Evolutionary conservation across 2,797 vertebrate genomes (phyloP), one percentile per base, ranked within the genome.

Genomic region (Pelobates cultripes): DNA sequence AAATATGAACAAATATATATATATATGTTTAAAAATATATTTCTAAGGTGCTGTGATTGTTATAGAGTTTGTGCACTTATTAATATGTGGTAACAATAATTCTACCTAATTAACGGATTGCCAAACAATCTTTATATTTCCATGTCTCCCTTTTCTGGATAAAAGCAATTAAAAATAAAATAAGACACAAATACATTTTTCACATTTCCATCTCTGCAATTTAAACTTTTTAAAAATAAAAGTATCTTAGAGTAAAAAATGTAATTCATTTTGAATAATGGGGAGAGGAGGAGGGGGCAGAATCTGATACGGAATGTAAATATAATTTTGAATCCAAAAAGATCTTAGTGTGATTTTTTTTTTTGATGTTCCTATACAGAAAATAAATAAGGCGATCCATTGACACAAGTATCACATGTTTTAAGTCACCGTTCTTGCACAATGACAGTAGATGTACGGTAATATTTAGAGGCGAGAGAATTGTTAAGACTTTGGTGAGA

Each of bases 21-120:
- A 78, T 41, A 63, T 75, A 70, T 57, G 79, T 75, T 79, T 75
- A 75, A 76, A 80, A 69, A 78, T 73, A 71, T 79, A 75, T 84
- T 75, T 79, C 45, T 47, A 55, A 43, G 57, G 47, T 82, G 68
- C 57, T 74, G 7, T 79, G 64, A 80, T 76, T 75, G 70, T 77
- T 78, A 64, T 60, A 78, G 73, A 81, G 81, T 60, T 79, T 2
- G 28, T 28, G 28, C 28, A 28, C 28, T 28, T 28, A 28, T 28
- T 28, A 28, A 28, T 28, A 28, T 28, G 28, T 28, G 28, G 28
- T 28, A 28, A 28, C 28, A 28, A 28, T 28, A 28, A 28, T n/a
- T n/a, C n/a, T n/a, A n/a, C n/a, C n/a, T n/a, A n/a, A 28, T 28
- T 2, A 28, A 28, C 28, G 1, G 28, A 28, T 28, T 28, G 28